Evolutionary conservation across 2,113 vertebrate genomes (phyloP).

Genomic region (Nestor notabilis): DNA sequence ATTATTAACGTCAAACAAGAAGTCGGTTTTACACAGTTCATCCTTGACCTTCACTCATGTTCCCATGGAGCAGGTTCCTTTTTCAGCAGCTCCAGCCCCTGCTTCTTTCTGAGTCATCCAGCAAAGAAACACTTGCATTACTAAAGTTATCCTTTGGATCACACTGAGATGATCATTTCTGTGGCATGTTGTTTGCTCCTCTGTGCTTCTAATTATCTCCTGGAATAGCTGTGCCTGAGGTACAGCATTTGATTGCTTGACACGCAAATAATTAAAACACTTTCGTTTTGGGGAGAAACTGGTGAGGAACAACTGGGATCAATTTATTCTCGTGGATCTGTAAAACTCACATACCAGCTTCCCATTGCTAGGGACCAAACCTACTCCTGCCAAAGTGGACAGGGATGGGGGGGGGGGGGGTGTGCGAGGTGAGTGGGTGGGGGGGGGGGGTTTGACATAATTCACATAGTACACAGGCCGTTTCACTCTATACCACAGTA

Average conservation of each 20-base stretch:
- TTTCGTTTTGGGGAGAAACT: neutral
- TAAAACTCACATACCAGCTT: neutral
- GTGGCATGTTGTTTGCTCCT: conserved; percentile 21
- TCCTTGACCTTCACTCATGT: conserved; percentile 38
- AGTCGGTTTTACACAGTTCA: conserved; percentile 31
- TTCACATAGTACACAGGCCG: neutral
- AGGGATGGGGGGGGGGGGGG: neutral
- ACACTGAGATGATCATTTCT: neutral
- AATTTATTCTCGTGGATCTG: neutral
- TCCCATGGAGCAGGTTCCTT: conserved; percentile 35
- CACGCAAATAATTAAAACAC: neutral
- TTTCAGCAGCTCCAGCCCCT: neutral
- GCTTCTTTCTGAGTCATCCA: conserved; percentile 53
- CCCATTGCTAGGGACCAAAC: neutral
- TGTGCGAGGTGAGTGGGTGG: no score
- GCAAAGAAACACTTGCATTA: conserved; percentile 39
- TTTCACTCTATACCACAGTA: neutral
- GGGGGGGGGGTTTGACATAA: neutral
- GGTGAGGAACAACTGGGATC: neutral
- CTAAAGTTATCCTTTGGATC: conserved; percentile 34
- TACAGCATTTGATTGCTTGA: neutral
- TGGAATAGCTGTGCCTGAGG: conserved; percentile 19
- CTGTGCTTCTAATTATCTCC: conserved; percentile 42
- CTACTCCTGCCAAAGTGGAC: neutral
- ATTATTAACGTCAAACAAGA: conserved; percentile 63